Conservation (phyloP, 2,797 vertebrate genomes). For the Borostomias antarcticus region DNA sequence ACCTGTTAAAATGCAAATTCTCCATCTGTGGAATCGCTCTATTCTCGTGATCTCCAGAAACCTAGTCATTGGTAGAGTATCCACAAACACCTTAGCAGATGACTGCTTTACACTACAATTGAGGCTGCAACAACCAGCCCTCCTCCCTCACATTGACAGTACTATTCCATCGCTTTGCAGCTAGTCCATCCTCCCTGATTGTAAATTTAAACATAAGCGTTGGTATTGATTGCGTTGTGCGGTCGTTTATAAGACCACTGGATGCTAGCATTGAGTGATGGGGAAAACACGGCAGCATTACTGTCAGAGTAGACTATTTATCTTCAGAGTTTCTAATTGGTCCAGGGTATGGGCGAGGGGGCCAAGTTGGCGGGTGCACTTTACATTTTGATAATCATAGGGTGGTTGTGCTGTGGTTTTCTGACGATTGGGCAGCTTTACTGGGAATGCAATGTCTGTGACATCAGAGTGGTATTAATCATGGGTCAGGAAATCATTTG, state of each 20-base stretch:
- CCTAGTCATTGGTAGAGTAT: neutral
- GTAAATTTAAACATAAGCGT: constrained; percentile 39
- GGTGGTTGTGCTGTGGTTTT: constrained; percentile 52
- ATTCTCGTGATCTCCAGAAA: neutral
- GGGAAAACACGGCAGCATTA: constrained; percentile 31
- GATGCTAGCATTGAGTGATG: constrained; percentile 42
- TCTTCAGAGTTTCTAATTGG: constrained; percentile 61
- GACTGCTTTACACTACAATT: neutral
- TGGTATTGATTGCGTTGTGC: constrained; percentile 43
- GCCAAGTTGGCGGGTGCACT: constrained; percentile 57
- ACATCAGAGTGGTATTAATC: constrained; percentile 63
- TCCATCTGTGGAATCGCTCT: neutral
- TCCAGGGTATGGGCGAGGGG: constrained; percentile 47
- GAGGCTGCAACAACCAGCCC: neutral
- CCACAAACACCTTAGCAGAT: neutral
- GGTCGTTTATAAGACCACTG: constrained; percentile 34
- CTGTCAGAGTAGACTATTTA: constrained; percentile 22
- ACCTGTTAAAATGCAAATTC: no score
- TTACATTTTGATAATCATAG: constrained; percentile 70
- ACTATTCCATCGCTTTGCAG: constrained; percentile 26
- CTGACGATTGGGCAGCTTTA: constrained; percentile 43
- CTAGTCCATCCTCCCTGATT: constrained; percentile 30
- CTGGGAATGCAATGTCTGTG: constrained; percentile 48
- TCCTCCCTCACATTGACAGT: constrained; percentile 5
- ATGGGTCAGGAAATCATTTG: constrained; percentile 57